phyloP scores from a whole-genome alignment of 1,140 invertebrate species.

The Drosophila kanapiae region DNA sequence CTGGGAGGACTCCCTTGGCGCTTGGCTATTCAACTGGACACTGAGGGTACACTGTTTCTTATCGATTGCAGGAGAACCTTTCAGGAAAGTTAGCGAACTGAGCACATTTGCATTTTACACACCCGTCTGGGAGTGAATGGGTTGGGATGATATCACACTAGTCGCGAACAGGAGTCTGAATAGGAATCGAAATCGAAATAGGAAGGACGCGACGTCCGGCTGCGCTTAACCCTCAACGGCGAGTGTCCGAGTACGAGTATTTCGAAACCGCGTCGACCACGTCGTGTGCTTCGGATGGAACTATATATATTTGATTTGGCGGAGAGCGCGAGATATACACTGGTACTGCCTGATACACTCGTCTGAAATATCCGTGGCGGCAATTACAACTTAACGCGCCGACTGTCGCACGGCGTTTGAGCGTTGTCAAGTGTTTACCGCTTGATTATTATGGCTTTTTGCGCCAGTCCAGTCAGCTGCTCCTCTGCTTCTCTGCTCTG shows the following conservation, averaged over 20 bases:
- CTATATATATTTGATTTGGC: constrained; percentile 14
- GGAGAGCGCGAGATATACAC: constrained; percentile 18
- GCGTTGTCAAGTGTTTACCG: constrained; percentile 66
- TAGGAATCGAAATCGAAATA: background rate
- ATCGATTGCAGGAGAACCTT: constrained; percentile 27
- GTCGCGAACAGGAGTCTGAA: constrained; percentile 14
- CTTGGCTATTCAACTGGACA: constrained; percentile 3
- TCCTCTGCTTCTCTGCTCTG: constrained; percentile 37
- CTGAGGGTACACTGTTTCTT: constrained; percentile 12
- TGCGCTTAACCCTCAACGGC: constrained; percentile 8
- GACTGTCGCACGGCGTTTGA: constrained; percentile 74
- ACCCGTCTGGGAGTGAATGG: constrained; percentile 11
- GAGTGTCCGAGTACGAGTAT: constrained; percentile 29
- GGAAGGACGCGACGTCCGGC: constrained; percentile 27
- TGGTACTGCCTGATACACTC: background rate
- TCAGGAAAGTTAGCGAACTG: constrained; percentile 6
- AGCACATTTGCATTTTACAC: constrained; percentile 39
- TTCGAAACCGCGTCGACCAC: constrained; percentile 16
- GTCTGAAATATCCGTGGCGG: constrained; percentile 25
- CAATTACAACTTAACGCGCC: constrained; percentile 70
- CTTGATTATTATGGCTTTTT: constrained; percentile 71
- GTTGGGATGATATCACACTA: constrained; percentile 37
- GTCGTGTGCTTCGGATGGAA: constrained; percentile 8
- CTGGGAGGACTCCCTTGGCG: constrained; percentile 15
- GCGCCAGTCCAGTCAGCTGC: constrained; percentile 62